phyloP scores from a whole-genome alignment of 2,888 invertebrate species.

The Tinea trinotella region DNA sequence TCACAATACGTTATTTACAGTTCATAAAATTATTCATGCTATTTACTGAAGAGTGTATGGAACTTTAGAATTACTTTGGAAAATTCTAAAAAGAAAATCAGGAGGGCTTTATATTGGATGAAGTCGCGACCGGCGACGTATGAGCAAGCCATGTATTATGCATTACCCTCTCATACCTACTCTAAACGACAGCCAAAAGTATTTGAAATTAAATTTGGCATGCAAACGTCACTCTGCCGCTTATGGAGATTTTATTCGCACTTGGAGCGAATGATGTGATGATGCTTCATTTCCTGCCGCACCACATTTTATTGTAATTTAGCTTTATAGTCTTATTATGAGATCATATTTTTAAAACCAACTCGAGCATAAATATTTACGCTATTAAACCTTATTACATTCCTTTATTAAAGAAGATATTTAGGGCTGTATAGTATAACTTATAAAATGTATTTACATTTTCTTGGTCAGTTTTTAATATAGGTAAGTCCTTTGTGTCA shows the following conservation, averaged over 20 bases:
- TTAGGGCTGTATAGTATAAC: no score
- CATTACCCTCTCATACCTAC: constrained; percentile 48
- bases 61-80: constrained; percentile 55
- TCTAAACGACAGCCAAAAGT: constrained; percentile 52
- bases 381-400: not conserved
- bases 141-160: constrained; percentile 62
- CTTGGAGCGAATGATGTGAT: constrained; percentile 1
- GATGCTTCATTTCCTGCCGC: constrained; percentile 12
- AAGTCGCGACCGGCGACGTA: constrained; percentile 40
- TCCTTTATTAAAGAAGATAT: not conserved
- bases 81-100: constrained; percentile 66
- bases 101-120: constrained; percentile 65
- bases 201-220: constrained; percentile 62
- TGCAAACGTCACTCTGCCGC: constrained; percentile 46
- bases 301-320: constrained; percentile 8
- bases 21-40: not conserved
- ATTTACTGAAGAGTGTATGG: not conserved
- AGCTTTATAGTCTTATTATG: constrained; percentile 9
- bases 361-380: constrained; percentile 8
- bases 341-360: not conserved
- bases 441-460: no score
- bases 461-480: no score
- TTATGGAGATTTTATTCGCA: constrained; percentile 18
- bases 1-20: not conserved
- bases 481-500: no score